Evolutionary conservation across 2,888 invertebrate genomes (phyloP), one percentile per base, ranked within the genome.

Genomic region (Pammene fasciana): DNA sequence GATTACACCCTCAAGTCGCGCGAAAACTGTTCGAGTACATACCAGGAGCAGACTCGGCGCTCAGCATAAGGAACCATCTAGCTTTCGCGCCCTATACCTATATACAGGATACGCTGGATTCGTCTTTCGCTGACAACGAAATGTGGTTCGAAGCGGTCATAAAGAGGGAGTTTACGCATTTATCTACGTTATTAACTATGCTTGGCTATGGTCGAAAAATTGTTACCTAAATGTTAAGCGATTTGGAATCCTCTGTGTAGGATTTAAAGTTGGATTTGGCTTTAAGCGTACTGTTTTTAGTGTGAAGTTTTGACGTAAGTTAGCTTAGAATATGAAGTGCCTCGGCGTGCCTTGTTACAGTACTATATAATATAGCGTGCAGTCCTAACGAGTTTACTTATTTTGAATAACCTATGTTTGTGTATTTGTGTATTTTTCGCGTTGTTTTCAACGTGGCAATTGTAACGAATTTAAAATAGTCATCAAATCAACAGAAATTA

Each of bases 71-170:
- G 45, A 89, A 89, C 61, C 88, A 89, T 71, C 71, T 89, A 65
- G 92, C 92, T 0, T 86, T 93, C 61, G 85, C 87, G 0, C 82
- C 88, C 0, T 87, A 89, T 72, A 90, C 87, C 0, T 87, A 84
- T 54, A 72, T 82, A 65, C 75, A 79, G 8, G 79, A 79, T 11
- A 79, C 73, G 0, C 70, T 80, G 0, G 80, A 86, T 9, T 71
- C 77, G 1, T 76, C 74, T 4, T 82, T 85, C 8, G 79, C 78
- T 0, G 83, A 82, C 46, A 88, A 87, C 65, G 84, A 82, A 62
- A 50, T 86, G 3, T 85, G 83, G 80, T 87, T 87, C 41, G 75
- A 85, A 2, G 75, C 77, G 0, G 78, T 85, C 6, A 76, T 90
- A 1, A 81, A 82, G 0, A 75, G 82, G 6, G 79, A 83, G 74